A percentile compares a stretch with the other conserved stretches of the same genome.
Evolutionary conservation across 2,797 vertebrate species (phyloP).

Genomic region (Cheirogaleus major): DNA sequence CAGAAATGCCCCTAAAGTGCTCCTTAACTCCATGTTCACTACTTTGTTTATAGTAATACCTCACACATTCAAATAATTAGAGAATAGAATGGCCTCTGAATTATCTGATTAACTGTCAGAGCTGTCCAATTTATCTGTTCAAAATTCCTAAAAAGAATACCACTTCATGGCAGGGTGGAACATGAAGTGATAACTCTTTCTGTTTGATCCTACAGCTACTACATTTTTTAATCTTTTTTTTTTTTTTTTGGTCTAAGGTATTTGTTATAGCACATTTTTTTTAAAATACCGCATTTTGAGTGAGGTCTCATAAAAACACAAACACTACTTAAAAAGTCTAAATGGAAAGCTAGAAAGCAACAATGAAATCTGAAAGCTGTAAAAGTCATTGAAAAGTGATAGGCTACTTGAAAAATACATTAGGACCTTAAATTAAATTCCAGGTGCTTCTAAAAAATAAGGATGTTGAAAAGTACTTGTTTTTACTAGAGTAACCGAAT

Average conservation of each 20-base stretch:
- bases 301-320: neutral
- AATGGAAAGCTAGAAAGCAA: constrained; percentile 47
- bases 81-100: neutral
- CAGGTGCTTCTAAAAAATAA: constrained; percentile 21
- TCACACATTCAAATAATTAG: neutral
- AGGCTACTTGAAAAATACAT: constrained; percentile 19
- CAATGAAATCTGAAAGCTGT: constrained; percentile 37
- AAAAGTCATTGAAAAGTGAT: constrained; percentile 44
- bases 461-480: neutral
- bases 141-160: neutral
- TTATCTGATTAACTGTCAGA: neutral
- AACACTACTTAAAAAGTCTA: constrained; percentile 10
- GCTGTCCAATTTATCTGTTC: neutral
- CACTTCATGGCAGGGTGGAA: neutral
- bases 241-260: neutral
- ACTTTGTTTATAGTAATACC: neutral
- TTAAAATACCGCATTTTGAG: neutral
- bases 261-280: neutral
- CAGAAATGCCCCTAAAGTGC: neutral
- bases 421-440: constrained; percentile 52
- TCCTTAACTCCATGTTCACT: neutral
- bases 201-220: neutral
- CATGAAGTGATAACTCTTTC: constrained; percentile 1
- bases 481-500: constrained; percentile 22
- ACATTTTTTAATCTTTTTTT: neutral